Evolutionary conservation across 2,113 vertebrate species (phyloP), one percentile per base, ranked within the genome.

Genomic region (Callithrix jacchus): DNA sequence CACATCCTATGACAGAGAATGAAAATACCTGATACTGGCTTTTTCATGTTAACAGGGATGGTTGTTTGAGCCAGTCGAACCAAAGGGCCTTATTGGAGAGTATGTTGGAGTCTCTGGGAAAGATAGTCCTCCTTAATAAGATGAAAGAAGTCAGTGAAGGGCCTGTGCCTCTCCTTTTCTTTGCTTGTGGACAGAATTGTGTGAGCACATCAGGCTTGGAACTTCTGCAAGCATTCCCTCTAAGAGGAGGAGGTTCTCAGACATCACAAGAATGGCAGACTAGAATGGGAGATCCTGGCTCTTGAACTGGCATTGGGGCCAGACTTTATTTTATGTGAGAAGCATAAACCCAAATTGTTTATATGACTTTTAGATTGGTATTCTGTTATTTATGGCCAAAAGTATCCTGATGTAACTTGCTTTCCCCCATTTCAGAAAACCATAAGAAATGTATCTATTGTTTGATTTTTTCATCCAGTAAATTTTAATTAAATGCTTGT

Each of bases 401-500:
- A 68, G 13, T 56, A 82, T 86, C 20, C 49, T 87, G 35, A 47
- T 86, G 7, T 12, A 71, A 68, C 40, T 77, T 80, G n/a, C 47
- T 68, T 93, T 73, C 37, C 42, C 42, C 49, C 14, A 27, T 90
- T 93, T 97, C 32, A 79, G 68, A 54, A 95, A 17, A 11, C 45
- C 68, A 0, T 88, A 80, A 82, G 79, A 70, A 83, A 94, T 95
- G 23, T 91, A 88, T 58, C 64, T 54, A 88, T 1, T 49, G 71
- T 40, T 70, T 87, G 80, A 87, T 76, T 81, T 42, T 86, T 30
- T 96, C 30, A 76, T 76, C 74, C 23, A 18, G 71, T 61, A 88
- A 37, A 85, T 91, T 95, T 76, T 92, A 84, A 52, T 66, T 54
- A 88, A 95, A 47, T 89, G 47, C 27, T 93, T 94, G 86, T 92